Conservation (phyloP, 2,113 vertebrate species). For the Tursiops truncatus region DNA sequence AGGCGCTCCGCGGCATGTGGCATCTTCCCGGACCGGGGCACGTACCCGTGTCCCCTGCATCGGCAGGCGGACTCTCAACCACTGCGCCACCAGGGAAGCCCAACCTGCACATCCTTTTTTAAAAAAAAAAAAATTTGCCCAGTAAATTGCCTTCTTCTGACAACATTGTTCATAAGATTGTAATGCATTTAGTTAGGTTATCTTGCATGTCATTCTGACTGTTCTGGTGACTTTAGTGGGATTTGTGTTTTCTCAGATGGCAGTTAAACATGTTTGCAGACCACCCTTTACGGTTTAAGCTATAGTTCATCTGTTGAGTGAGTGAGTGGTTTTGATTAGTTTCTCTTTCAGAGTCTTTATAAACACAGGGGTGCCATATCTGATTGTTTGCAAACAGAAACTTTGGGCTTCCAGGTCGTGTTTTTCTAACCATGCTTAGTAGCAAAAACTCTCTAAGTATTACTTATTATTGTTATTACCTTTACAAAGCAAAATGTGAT, state of each 20-base stretch:
- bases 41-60: too few species aligned
- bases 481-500: not conserved
- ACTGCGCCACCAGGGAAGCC: too few species aligned
- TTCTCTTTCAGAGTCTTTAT: not conserved
- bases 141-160: not conserved
- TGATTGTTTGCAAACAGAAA: slow-evolving; percentile 2
- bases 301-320: not conserved
- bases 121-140: not conserved
- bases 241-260: slow-evolving; percentile 20
- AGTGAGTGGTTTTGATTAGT: not conserved
- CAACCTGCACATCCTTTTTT: too few species aligned
- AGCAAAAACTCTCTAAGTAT: not conserved
- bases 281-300: not conserved
- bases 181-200: not conserved
- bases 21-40: too few species aligned
- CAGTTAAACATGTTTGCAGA: not conserved
- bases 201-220: not conserved
- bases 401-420: not conserved
- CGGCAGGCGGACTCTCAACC: too few species aligned
- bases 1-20: too few species aligned
- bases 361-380: not conserved
- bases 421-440: not conserved
- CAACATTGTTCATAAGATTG: not conserved
- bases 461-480: not conserved
- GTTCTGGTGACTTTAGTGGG: not conserved